A percentile compares a stretch with the other conserved stretches of the same genome.
phyloP scores from a whole-genome alignment of 2,113 vertebrate genomes.

The Columbina picui region DNA sequence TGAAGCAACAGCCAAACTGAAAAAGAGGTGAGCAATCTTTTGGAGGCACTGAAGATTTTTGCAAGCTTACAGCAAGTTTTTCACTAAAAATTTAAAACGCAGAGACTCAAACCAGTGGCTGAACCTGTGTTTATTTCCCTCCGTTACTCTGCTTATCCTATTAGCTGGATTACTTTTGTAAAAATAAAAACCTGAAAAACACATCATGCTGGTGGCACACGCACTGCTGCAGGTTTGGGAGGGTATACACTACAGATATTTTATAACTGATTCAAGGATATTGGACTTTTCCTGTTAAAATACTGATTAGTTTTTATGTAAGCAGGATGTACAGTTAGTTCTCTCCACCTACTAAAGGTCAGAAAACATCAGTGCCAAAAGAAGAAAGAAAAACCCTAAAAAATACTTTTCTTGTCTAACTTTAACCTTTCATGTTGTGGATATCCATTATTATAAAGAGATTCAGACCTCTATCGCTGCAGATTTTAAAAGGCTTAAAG shows the following conservation, averaged over 20 bases:
- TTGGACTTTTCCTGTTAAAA: conserved; percentile 18
- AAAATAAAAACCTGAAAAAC: neutral
- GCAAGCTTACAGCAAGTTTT: neutral
- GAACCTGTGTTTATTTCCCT: neutral
- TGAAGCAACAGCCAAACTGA: neutral
- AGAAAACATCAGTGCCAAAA: neutral
- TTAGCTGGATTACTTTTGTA: neutral
- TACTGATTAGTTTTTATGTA: neutral
- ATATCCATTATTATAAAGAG: neutral
- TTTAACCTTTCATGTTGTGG: neutral
- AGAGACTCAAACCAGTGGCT: neutral
- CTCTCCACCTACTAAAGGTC: neutral
- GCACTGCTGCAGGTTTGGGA: neutral
- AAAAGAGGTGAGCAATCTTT: neutral
- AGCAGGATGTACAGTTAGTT: neutral
- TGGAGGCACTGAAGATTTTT: neutral
- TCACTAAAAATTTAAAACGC: neutral
- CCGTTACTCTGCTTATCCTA: neutral
- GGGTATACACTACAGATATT: neutral
- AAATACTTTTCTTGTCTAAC: neutral
- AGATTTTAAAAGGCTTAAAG: conserved; percentile 4
- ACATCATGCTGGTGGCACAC: neutral
- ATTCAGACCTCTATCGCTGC: neutral
- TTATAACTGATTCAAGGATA: neutral
- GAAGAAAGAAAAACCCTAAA: neutral